Base-by-base conservation (phyloP, 92 coral and sea anemone species). In the Palythoa grandis region DNA sequence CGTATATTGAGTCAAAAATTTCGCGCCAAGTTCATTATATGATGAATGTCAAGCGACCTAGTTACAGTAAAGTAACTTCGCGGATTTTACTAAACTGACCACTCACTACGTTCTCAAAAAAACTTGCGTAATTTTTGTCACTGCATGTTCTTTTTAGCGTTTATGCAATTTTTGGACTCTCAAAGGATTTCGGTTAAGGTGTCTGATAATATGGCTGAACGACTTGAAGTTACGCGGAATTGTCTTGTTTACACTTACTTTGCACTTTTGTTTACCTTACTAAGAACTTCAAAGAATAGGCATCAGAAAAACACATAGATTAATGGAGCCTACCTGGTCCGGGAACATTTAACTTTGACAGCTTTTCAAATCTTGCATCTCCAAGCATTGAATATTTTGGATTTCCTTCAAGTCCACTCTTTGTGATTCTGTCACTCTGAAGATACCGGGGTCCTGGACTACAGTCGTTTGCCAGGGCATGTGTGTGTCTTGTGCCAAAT, bases 391-490 rank as follows among this genome's bases (percentile, higher is more conserved):
- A 92, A 48, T 87, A 79, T 58, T 92, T 92, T 3, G 90, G 88
- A n/a, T 85, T 92, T 50, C 95, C 95, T 70, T 89, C 90, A 16
- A 72, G 3, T 56, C 95, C 95, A 47, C 12, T 58, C 23, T 87
- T 79, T 67, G 90, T 92, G 25, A 92, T 12, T 14, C 92, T 76
- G 3, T 66, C 77, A 38, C 50, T 16, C 52, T 72, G 86, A 40
- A 92, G 89, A 53, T 92, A 88, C 8, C 70, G 19, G 4, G 91
- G 93, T 1, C 95, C 95, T 1, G 95, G 95, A 71, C 95, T 93
- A 54, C 93, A 87, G 20, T 91, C 93, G 12, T 77, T 82, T 67
- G 91, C 82, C 12, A 88, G 52, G 16, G 93, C 88, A 66, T 93
- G 94, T 19, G 22, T 17, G 61, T 91, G 93, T 14, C 83, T 69